Percentiles rank a stretch among this genome's conserved stretches.
phyloP scores from a whole-genome alignment of 2,113 vertebrate species.

The Syngnathus floridae region DNA sequence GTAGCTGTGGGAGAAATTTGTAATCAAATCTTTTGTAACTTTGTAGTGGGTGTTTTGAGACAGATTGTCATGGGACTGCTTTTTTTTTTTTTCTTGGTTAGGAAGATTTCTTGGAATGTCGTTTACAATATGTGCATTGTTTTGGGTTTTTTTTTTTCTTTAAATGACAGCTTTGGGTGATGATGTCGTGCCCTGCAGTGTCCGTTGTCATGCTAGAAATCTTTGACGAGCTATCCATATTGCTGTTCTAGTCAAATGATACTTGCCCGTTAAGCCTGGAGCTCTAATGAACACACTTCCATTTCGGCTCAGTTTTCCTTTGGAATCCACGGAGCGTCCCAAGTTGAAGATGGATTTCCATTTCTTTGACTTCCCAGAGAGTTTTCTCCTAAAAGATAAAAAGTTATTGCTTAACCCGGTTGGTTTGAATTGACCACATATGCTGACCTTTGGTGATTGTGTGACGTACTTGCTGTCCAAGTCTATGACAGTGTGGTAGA shows the following conservation, averaged over 20 bases:
- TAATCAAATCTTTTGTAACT: neutral
- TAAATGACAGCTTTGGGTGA: neutral
- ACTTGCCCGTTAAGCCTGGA: slow-evolving; percentile 78
- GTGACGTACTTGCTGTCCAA: slow-evolving; percentile 84
- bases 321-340: slow-evolving; percentile 87
- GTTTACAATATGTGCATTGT: neutral
- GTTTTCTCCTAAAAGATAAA: slow-evolving; percentile 77
- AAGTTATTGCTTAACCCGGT: neutral
- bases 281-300: slow-evolving; percentile 93
- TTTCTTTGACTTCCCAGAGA: slow-evolving; percentile 94
- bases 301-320: slow-evolving; percentile 92
- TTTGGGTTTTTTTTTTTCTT: neutral
- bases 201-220: neutral
- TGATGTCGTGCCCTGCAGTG: neutral
- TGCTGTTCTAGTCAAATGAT: neutral
- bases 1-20: neutral
- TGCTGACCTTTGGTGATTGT: neutral
- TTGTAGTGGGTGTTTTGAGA: neutral
- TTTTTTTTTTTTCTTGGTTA: neutral
- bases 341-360: slow-evolving; percentile 98
- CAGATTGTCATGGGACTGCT: neutral
- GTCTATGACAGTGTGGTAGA: slow-evolving; percentile 94
- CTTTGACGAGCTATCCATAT: neutral
- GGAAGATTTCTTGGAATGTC: neutral
- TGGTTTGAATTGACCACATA: neutral